Evolutionary conservation across 2,113 vertebrate genomes (phyloP), one percentile per base, ranked within the genome.

Genomic region (Cardinalis cardinalis): DNA sequence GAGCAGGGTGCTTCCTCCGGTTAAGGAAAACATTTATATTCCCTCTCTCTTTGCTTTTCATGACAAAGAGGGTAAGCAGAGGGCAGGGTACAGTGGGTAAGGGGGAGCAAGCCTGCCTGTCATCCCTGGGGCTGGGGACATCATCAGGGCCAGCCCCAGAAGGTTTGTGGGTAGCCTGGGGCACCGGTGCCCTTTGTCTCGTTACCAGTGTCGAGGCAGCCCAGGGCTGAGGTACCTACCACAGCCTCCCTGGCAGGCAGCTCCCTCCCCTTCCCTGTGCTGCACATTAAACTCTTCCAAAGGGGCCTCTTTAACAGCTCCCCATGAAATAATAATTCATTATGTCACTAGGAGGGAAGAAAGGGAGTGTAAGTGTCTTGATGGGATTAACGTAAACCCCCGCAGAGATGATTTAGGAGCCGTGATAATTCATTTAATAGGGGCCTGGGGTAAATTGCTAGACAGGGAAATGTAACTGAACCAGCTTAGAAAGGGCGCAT

Each of bases 1-100:
- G 98, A 98, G 97, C 90, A 18, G 97, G 84, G 97, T 98, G 98
- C 97, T 99, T 99, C 98, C 98, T 99, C 97, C 34, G 32, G 97
- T 98, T 99, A 99, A 97, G 97, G 96, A 98, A 98, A 98, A 98
- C 98, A 99, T 99, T 99, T 98, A 98, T 98, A 98, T 97, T 97
- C 97, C 72, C 87, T 69, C 88, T 95, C 92, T 94, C 94, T 91
- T 92, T 82, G 91, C 82, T 93, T 92, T 97, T 95, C 92, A 89
- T 73, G 90, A 80, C 23, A 61, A 56, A 34, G 85, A 95, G 95
- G 95, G 92, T 95, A 95, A 87, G 75, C 55, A 75, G 84, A 94
- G 92, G 95, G 88, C 84, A 95, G 90, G 64, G 38, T 60, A 49
- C 24, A 13, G 51, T 40, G 25, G 11, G 60, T 46, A 48, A 6